Percentiles rank a stretch among this genome's conserved stretches.
Conservation (phyloP, 2,113 vertebrate genomes). For the Equus przewalskii region DNA sequence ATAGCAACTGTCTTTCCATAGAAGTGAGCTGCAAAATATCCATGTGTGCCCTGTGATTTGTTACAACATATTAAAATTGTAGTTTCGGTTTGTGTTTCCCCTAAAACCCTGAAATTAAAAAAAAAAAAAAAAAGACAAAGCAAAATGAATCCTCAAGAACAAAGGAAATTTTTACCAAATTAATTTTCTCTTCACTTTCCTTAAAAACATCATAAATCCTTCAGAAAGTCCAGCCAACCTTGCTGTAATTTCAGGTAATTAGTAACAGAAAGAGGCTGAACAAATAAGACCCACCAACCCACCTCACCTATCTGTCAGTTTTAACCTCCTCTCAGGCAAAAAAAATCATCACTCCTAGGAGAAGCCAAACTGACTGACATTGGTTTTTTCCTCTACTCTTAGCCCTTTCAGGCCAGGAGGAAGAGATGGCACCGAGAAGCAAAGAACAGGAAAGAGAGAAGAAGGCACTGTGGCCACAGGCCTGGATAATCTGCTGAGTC, state of each 20-base stretch:
- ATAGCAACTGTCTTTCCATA: background rate
- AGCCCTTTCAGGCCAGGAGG: background rate
- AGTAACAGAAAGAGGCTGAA: constrained; percentile 30
- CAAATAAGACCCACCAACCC: constrained; percentile 9
- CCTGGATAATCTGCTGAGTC: background rate
- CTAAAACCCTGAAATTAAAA: constrained; percentile 23
- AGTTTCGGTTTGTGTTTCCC: background rate
- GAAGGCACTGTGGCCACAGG: background rate
- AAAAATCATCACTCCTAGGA: background rate
- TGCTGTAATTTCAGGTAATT: constrained; percentile 20
- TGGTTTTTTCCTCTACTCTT: background rate
- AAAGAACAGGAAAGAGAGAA: background rate
- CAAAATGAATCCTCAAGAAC: constrained; percentile 52
- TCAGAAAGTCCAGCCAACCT: constrained; percentile 47
- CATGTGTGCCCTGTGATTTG: background rate
- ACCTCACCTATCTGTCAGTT: constrained; percentile 12
- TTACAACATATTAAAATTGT: background rate
- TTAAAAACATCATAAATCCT: constrained; percentile 66
- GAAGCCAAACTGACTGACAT: background rate
- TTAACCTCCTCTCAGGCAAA: background rate
- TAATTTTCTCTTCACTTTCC: constrained; percentile 41
- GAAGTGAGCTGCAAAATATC: background rate
- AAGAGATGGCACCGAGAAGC: background rate
- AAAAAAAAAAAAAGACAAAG: constrained; percentile 33
- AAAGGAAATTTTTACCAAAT: background rate